A percentile compares a stretch with the other conserved stretches of the same genome.
phyloP scores from a whole-genome alignment of 2,797 vertebrate species.

The Telmatherina bonti region DNA sequence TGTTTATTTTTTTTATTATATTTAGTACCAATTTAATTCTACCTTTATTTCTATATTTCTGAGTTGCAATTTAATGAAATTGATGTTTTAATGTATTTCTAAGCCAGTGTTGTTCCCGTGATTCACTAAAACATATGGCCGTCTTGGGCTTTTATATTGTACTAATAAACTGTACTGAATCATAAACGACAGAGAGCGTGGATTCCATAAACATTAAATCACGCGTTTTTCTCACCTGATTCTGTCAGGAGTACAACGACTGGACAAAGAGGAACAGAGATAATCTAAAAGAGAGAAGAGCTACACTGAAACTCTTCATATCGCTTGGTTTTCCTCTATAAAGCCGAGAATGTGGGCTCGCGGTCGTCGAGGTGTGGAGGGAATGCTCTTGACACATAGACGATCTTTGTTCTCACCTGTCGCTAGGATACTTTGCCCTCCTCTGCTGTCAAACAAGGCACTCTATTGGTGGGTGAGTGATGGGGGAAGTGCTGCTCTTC shows the following conservation, averaged over 20 bases:
- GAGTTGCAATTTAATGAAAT: neutral
- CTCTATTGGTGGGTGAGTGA: conserved; percentile 71
- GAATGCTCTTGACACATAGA: neutral
- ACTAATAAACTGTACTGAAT: neutral
- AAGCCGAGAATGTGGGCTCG: accelerated
- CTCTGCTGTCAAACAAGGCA: conserved; percentile 33
- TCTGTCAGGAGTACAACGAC: neutral
- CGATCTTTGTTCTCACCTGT: conserved; percentile 78
- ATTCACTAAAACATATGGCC: neutral
- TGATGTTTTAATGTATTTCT: neutral
- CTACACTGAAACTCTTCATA: neutral
- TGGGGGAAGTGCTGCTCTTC: conserved; percentile 61
- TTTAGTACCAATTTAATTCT: neutral
- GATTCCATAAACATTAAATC: conserved; percentile 32
- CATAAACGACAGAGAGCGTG: neutral
- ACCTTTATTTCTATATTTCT: neutral
- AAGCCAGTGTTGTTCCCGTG: neutral
- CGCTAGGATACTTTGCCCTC: conserved; percentile 77
- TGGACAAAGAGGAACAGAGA: neutral
- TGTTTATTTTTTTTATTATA: neutral
- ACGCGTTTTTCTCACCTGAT: conserved; percentile 62
- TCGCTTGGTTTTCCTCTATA: no score
- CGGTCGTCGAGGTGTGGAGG: accelerated
- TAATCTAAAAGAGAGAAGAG: neutral
- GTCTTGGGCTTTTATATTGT: neutral